A percentile compares a stretch with the other conserved stretches of the same genome.
phyloP scores from a whole-genome alignment of 2,113 vertebrate species.

The Coptodon bakossiorum region DNA sequence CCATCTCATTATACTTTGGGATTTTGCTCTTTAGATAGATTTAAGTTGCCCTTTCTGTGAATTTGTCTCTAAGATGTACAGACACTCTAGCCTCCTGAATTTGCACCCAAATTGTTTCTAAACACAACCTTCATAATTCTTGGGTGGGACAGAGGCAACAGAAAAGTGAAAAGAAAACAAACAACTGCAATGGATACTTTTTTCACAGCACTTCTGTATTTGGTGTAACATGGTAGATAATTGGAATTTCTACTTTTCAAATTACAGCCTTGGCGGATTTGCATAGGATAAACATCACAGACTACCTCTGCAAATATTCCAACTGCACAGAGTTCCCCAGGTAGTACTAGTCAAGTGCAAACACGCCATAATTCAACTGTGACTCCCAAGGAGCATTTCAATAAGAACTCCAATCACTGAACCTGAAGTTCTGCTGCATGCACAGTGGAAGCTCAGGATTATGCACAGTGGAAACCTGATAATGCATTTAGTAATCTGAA shows the following conservation, averaged over 20 bases:
- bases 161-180: neutral
- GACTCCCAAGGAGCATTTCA: neutral
- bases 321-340: neutral
- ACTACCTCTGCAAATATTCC: neutral
- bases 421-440: neutral
- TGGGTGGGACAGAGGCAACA: rapidly evolving
- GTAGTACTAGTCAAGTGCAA: neutral
- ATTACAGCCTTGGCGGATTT: neutral
- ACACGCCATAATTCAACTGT: neutral
- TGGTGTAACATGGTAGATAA: neutral
- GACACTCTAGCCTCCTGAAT: neutral
- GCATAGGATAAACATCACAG: neutral
- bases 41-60: neutral
- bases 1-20: neutral
- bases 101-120: neutral
- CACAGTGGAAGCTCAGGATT: neutral
- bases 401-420: neutral
- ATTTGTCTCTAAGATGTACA: neutral
- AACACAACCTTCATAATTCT: neutral
- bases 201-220: neutral
- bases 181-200: neutral
- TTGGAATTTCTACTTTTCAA: neutral
- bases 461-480: neutral
- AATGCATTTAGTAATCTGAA: neutral
- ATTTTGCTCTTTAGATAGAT: neutral